Evolutionary conservation across 2,888 invertebrate species (phyloP).

Genomic region (Melinopterus prodromus): DNA sequence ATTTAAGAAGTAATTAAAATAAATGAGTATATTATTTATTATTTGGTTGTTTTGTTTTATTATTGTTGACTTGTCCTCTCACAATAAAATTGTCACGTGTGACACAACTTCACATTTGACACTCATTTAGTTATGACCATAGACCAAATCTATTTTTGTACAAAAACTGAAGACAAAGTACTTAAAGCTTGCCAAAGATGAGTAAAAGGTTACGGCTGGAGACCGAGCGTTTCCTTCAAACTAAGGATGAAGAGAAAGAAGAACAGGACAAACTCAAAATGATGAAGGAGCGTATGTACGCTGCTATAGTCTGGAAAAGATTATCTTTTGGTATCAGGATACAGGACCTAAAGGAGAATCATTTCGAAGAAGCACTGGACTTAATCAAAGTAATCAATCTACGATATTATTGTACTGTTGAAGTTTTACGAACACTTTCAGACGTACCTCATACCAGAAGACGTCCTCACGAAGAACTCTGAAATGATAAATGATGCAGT

Average conservation of each 20-base stretch:
- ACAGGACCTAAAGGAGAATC: conserved; percentile 52
- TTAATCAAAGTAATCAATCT: conserved; percentile 48
- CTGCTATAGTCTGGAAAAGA: conserved; percentile 53
- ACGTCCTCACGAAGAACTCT: conserved; percentile 54
- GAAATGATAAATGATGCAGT: conserved; percentile 51
- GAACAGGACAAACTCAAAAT: conserved; percentile 53
- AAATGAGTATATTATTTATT: too few species aligned
- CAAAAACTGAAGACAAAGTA: not conserved
- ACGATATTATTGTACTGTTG: not conserved
- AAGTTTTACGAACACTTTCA: conserved; percentile 39
- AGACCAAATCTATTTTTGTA: not conserved
- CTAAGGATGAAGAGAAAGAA: conserved; percentile 52
- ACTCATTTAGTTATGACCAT: not conserved
- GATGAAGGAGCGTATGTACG: conserved; percentile 49
- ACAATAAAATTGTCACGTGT: too few species aligned
- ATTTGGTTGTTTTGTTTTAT: too few species aligned
- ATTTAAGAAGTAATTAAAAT: too few species aligned
- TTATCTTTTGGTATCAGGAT: conserved; percentile 52
- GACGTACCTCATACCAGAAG: conserved; percentile 50
- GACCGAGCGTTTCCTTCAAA: conserved; percentile 48
- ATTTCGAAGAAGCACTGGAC: conserved; percentile 49
- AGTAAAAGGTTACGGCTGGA: conserved; percentile 54
- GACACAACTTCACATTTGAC: too few species aligned
- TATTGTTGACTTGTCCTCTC: too few species aligned
- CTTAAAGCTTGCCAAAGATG: conserved; percentile 44